These are phyloP conservation scores for Acrocyrtus sp. DNA, from an alignment of 2,888 invertebrate species.

Conservation along the genomic window DNA sequence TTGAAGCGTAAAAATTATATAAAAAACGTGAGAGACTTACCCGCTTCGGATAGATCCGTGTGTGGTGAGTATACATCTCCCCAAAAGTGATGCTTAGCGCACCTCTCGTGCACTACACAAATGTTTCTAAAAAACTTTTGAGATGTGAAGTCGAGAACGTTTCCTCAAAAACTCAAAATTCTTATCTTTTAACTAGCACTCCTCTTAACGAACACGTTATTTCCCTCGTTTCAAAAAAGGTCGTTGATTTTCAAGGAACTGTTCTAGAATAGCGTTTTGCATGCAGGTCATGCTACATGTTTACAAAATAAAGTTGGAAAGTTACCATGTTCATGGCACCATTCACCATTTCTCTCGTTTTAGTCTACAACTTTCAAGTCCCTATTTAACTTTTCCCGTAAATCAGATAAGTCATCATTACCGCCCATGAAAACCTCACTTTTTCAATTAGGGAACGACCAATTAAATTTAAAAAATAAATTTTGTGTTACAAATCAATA, in stretches of 20 bases:
- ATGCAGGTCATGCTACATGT: slow-evolving; percentile 6
- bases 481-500: no score
- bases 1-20: slow-evolving; percentile 30
- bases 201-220: no score
- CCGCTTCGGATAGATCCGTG: slow-evolving; percentile 55
- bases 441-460: no score
- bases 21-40: slow-evolving; percentile 35
- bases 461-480: no score
- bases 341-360: not conserved
- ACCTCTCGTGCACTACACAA: slow-evolving; percentile 23
- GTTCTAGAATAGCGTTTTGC: not conserved
- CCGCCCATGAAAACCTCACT: no score
- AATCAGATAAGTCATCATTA: no score
- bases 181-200: no score
- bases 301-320: slow-evolving; percentile 5
- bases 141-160: no score
- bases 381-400: not conserved
- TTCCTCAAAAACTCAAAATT: no score
- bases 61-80: slow-evolving; percentile 53
- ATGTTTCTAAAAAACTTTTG: no score
- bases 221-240: not conserved
- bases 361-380: not conserved
- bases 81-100: slow-evolving; percentile 14
- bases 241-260: not conserved
- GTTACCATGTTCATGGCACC: not conserved